A percentile compares a stretch with the other conserved stretches of the same genome.
Evolutionary conservation across 2,113 vertebrate species (phyloP).

Genomic region (Chinchilla lanigera): DNA sequence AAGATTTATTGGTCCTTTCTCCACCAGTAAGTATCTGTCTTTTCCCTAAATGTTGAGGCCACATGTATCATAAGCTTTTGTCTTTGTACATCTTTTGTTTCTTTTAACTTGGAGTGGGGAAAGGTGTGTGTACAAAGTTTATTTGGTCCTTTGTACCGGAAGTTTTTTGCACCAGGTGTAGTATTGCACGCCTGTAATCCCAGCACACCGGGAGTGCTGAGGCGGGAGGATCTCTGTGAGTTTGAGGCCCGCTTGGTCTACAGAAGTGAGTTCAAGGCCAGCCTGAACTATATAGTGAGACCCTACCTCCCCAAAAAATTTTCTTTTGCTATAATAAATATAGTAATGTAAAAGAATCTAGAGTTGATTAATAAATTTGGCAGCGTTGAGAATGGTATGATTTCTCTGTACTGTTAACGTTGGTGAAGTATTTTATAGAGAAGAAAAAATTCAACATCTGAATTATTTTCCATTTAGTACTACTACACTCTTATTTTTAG

Average conservation of each 20-base stretch:
- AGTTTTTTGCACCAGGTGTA: background rate
- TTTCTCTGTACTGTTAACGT: background rate
- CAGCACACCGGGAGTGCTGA: background rate
- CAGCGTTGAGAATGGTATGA: background rate
- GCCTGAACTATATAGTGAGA: background rate
- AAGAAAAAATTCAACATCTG: background rate
- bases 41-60: background rate
- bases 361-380: background rate
- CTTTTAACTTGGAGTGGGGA: background rate
- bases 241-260: background rate
- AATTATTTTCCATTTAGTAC: background rate
- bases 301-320: background rate
- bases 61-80: background rate
- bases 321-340: background rate
- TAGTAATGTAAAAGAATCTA: background rate
- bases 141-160: background rate
- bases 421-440: conserved; percentile 31
- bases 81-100: background rate
- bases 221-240: background rate
- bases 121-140: background rate
- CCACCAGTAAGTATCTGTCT: conserved; percentile 91
- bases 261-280: background rate
- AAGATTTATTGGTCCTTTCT: conserved; percentile 95
- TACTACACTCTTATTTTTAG: background rate
- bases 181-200: background rate